A percentile compares a stretch with the other conserved stretches of the same genome.
phyloP scores from a whole-genome alignment of 2,113 vertebrate genomes.

The Lipophrys pholis region DNA sequence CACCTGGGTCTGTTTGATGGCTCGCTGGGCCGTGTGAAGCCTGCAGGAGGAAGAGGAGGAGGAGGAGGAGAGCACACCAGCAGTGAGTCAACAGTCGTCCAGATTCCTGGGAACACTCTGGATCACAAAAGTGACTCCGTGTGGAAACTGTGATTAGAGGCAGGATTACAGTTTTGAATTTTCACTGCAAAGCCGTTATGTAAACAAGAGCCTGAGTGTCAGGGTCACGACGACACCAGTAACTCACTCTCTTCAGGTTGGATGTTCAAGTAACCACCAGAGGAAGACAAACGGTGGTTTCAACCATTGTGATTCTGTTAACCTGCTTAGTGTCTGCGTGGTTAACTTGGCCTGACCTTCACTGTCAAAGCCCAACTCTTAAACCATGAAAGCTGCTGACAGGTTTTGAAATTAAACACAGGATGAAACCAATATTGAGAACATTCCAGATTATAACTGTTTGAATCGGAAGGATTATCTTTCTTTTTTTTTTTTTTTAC shows the following conservation, averaged over 20 bases:
- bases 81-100: conserved; percentile 9
- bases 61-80: conserved; percentile 25
- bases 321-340: too few species aligned
- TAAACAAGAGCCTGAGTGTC: too few species aligned
- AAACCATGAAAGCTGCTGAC: conserved; percentile 32
- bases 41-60: conserved; percentile 73
- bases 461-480: conserved; percentile 21
- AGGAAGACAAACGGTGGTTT: too few species aligned
- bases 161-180: conserved; percentile 13
- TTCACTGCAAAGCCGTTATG: too few species aligned
- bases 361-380: conserved; percentile 22
- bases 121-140: conserved; percentile 29
- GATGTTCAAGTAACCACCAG: too few species aligned
- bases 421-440: conserved; percentile 36
- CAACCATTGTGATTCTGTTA: too few species aligned
- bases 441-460: conserved; percentile 9
- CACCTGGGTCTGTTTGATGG: conserved; percentile 99
- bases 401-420: conserved; percentile 33
- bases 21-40: conserved; percentile 96
- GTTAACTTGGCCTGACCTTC: conserved; percentile 30
- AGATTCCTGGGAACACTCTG: conserved; percentile 9
- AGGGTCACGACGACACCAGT: too few species aligned
- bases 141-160: conserved; percentile 14
- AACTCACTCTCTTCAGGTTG: too few species aligned
- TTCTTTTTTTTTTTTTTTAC: background rate